A percentile compares a stretch with the other conserved stretches of the same genome.
Conservation (phyloP, 2,888 invertebrate genomes). For the Acleris literana region DNA sequence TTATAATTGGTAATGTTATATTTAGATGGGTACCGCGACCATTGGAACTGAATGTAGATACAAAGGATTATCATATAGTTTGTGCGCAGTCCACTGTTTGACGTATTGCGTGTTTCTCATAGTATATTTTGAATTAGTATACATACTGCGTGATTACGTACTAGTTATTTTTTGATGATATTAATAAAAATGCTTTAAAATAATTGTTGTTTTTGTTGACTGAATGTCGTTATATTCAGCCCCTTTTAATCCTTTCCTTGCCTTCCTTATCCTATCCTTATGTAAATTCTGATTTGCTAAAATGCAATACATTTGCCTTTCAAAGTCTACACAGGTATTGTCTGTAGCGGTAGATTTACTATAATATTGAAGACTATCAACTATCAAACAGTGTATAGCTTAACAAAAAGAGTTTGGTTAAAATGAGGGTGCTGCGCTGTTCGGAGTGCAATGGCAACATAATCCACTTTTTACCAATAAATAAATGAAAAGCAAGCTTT, state of each 20-base stretch:
- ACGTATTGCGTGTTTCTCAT: constrained; percentile 73
- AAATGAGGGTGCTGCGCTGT: no score
- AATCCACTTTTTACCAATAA: no score
- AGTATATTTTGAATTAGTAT: constrained; percentile 74
- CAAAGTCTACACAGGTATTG: no score
- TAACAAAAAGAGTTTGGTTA: no score
- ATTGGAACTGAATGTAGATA: constrained; percentile 69
- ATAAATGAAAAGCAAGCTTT: no score
- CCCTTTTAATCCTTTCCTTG: background rate
- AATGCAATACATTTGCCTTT: no score
- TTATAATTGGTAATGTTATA: constrained; percentile 68
- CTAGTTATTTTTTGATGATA: constrained; percentile 81
- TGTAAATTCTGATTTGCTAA: no score
- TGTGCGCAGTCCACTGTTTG: constrained; percentile 55
- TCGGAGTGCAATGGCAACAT: no score
- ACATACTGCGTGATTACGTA: constrained; percentile 74
- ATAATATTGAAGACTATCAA: no score
- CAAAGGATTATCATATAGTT: constrained; percentile 47
- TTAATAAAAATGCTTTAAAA: constrained; percentile 79
- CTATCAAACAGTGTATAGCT: no score
- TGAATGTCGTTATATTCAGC: background rate
- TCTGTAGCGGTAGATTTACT: no score
- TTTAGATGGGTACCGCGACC: constrained; percentile 56
- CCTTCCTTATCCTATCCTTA: no score
- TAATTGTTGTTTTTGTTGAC: constrained; percentile 42